Evolutionary conservation across 92 coral and sea anemone genomes (phyloP).

Genomic region (Bergia puertoricense): DNA sequence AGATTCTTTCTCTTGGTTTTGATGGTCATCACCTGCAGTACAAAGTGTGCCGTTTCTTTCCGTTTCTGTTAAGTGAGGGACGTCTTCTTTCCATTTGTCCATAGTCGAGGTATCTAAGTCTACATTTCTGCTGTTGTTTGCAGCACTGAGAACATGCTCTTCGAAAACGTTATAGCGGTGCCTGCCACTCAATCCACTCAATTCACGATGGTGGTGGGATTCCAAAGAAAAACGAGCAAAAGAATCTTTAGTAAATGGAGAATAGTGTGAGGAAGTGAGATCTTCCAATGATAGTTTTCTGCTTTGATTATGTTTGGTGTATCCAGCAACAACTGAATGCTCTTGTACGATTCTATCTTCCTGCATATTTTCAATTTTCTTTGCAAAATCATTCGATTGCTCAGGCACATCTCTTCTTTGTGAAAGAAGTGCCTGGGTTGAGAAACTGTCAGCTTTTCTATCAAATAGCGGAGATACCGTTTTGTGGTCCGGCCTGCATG

Average conservation of each 20-base stretch:
- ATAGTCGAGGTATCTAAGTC: background rate
- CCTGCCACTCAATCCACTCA: constrained; percentile 14
- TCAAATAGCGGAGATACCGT: background rate
- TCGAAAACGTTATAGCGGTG: background rate
- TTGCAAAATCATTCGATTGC: background rate
- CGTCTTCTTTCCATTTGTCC: background rate
- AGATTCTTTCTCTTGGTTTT: background rate
- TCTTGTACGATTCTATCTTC: background rate
- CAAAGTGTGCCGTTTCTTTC: constrained; percentile 2
- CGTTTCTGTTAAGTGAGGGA: background rate
- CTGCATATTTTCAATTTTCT: background rate
- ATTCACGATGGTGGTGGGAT: background rate
- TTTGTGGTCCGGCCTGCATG: background rate
- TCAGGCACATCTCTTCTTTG: background rate
- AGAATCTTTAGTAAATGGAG: constrained; percentile 32
- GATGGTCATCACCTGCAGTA: background rate
- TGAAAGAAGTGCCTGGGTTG: background rate
- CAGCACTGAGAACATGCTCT: background rate
- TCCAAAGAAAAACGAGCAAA: background rate
- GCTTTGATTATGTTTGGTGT: constrained; percentile 4
- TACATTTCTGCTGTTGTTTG: background rate
- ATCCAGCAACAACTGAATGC: no score
- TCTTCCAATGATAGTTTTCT: constrained; percentile 31
- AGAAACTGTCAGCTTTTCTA: background rate
- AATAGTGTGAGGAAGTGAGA: constrained; percentile 15